phyloP scores from a whole-genome alignment of 2,888 invertebrate genomes.

The Drosophila leonis region DNA sequence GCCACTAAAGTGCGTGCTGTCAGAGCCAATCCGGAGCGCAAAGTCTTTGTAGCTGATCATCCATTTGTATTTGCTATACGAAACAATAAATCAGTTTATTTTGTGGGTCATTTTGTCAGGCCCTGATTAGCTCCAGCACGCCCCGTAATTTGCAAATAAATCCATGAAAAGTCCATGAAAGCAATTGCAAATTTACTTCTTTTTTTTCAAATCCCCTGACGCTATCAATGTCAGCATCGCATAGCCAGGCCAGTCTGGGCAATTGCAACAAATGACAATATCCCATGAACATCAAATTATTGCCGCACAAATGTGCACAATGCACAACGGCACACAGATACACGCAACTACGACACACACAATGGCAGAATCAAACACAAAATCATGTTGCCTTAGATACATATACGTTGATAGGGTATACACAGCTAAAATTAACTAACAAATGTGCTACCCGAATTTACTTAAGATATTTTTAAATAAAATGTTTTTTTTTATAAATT shows the following conservation, averaged over 20 bases:
- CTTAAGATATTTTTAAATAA: too few relatives aligned
- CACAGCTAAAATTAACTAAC: not conserved
- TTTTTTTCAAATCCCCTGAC: slow-evolving; percentile 20
- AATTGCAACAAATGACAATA: slow-evolving; percentile 55
- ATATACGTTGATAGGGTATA: not conserved
- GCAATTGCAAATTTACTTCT: slow-evolving; percentile 26
- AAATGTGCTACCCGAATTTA: too few relatives aligned
- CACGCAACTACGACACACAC: slow-evolving; percentile 4
- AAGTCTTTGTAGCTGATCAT: slow-evolving; percentile 68
- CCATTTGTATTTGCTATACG: slow-evolving; percentile 78
- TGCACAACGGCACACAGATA: slow-evolving; percentile 23
- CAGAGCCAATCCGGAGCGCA: slow-evolving; percentile 45
- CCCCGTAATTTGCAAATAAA: slow-evolving; percentile 30
- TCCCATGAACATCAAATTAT: slow-evolving; percentile 65
- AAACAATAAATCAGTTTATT: slow-evolving; percentile 55
- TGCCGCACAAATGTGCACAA: slow-evolving; percentile 57
- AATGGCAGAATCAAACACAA: slow-evolving; percentile 15
- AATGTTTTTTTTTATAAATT: not conserved
- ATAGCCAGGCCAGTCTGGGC: slow-evolving; percentile 7
- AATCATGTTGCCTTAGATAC: not conserved
- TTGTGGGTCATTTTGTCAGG: slow-evolving; percentile 68
- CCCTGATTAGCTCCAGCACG: slow-evolving; percentile 49
- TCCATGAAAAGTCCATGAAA: slow-evolving; percentile 21
- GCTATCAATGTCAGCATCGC: slow-evolving; percentile 15
- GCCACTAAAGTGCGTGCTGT: not conserved